Conservation (phyloP, 2,797 vertebrate species). For the Bothrops alternatus region DNA sequence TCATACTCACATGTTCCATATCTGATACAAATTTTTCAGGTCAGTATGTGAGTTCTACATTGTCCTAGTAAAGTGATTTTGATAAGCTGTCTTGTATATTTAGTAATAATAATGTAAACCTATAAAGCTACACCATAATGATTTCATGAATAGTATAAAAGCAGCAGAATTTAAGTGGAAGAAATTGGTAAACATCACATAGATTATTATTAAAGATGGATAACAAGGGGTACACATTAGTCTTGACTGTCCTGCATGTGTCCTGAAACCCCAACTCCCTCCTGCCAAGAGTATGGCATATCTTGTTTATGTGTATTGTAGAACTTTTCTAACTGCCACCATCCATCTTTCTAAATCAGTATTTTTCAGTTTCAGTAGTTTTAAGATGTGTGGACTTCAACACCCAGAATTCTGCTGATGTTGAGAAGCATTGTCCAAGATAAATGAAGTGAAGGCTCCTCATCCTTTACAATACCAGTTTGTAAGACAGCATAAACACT, state of each 20-base stretch:
- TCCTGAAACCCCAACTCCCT: neutral
- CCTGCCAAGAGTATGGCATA: neutral
- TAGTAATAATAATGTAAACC: slow-evolving; percentile 23
- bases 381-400: neutral
- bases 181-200: slow-evolving; percentile 32
- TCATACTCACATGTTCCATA: slow-evolving; percentile 25
- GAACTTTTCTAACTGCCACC: neutral
- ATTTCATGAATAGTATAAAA: slow-evolving; percentile 36
- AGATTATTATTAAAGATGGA: neutral
- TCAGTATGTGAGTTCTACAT: slow-evolving; percentile 30
- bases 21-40: neutral
- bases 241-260: neutral
- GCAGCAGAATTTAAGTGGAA: slow-evolving; percentile 45
- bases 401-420: neutral
- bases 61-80: slow-evolving; percentile 29
- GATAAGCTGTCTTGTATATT: slow-evolving; percentile 30
- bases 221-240: neutral
- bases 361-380: neutral
- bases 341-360: neutral
- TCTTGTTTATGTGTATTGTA: neutral
- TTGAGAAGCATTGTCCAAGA: neutral
- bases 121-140: slow-evolving; percentile 6
- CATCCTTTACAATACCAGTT: neutral
- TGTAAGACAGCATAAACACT: neutral
- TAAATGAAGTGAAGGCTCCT: neutral